Conservation (phyloP, 2,113 vertebrate genomes). For the Malurus cyaneus region DNA sequence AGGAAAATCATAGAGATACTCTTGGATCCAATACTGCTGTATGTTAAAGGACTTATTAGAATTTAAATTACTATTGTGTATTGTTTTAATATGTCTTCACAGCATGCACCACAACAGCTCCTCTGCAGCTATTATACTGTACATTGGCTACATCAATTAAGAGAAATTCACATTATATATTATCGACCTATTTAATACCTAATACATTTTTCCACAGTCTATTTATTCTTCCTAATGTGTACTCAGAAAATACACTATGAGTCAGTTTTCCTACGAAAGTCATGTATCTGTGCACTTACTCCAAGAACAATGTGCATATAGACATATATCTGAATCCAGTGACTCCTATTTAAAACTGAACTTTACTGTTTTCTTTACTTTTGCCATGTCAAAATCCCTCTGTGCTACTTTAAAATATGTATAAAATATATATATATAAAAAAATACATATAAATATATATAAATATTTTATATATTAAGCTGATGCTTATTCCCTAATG, state of each 20-base stretch:
- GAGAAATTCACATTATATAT: constrained; percentile 50
- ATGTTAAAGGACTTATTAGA: constrained; percentile 52
- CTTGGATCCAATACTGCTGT: neutral
- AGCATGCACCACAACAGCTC: constrained; percentile 45
- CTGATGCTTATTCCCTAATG: neutral
- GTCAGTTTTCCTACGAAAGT: neutral
- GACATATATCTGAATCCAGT: neutral
- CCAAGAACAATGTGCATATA: neutral
- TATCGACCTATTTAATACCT: constrained; percentile 39
- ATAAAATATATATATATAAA: too few relatives aligned
- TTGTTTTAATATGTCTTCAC: constrained; percentile 69
- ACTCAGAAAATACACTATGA: neutral
- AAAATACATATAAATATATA: too few relatives aligned
- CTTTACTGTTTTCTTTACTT: neutral
- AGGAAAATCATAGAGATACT: neutral
- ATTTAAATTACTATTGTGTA: constrained; percentile 52
- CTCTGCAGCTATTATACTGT: constrained; percentile 46
- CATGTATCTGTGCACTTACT: neutral
- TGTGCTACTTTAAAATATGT: neutral
- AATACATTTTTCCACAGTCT: constrained; percentile 43
- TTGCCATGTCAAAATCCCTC: neutral
- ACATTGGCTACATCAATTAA: constrained; percentile 64
- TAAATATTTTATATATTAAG: too few relatives aligned
- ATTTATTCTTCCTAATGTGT: constrained; percentile 47
- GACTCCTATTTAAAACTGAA: neutral